Base-by-base conservation (phyloP, 2,113 vertebrate species). In the Mus pahari region DNA sequence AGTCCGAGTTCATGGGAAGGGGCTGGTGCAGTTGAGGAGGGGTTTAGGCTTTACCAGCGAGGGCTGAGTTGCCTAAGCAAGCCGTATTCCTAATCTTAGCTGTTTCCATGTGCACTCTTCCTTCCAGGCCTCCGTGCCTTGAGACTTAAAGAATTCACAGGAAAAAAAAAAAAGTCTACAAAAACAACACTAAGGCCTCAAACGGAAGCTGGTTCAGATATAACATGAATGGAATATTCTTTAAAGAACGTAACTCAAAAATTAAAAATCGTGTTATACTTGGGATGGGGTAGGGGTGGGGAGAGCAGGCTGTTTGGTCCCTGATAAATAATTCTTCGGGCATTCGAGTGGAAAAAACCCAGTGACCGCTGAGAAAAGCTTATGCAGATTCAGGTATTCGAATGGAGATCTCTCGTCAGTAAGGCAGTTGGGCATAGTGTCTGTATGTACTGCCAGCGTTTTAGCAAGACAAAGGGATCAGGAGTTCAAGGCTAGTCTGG, bases 261-360 rank as follows among this genome's bases (percentile, higher is more conserved):
- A 60, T 17, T 77, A 36, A 87, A 87, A 90, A 64, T 36, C 31
- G 17, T 58, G 64, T 7, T 86, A 33, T 86, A 62, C 2, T 10
- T 48, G 31, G 17, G 2, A 17, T 31, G n/a, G 55, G 39, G 14
- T 45, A 26, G n/a, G 60, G 60, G 14, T 10, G 10, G 42, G 39
- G 39, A 31, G 19, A 20, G 42, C 1, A 50, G 64, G 31, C 86
- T 70, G n/a, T 19, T 83, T 16, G 26, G 28, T 33, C 9, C 39
- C 91, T 70, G 70, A 75, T 90, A 86, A 89, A 78, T 48, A 75
- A 92, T 74, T 91, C 53, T 82, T 53, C 36, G 48, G 64, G n/a
- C 31, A 79, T 71, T 28, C 89, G 22, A 33, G 62, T 26, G 71
- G 92, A 86, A 90, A 90, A 86, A 92, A 70, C 28, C n/a, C 24